Conservation (phyloP, 2,888 invertebrate species). For the Boloria selene region DNA sequence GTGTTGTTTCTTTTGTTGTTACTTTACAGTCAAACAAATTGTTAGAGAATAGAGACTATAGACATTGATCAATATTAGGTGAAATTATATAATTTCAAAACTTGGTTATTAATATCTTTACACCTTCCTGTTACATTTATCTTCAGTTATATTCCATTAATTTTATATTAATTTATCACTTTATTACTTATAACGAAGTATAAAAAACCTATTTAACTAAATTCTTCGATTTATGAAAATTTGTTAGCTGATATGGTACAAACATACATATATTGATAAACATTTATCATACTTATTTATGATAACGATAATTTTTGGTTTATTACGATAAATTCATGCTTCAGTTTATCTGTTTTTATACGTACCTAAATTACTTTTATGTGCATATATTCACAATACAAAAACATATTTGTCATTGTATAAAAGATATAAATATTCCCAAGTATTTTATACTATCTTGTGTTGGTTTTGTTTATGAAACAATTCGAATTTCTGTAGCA, state of each 20-base stretch:
- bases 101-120: too few relatives aligned
- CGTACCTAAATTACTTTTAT: neutral
- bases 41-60: too few relatives aligned
- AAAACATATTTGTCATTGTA: neutral
- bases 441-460: neutral
- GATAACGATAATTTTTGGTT: conserved; percentile 14
- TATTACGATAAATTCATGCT: conserved; percentile 6
- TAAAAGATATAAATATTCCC: neutral
- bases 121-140: too few relatives aligned
- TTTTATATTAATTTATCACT: too few relatives aligned
- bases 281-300: conserved; percentile 8
- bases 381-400: neutral
- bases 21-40: too few relatives aligned
- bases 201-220: neutral
- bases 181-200: too few relatives aligned
- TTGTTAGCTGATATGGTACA: neutral
- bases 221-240: neutral
- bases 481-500: neutral
- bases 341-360: neutral
- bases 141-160: too few relatives aligned
- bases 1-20: too few relatives aligned
- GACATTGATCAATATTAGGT: too few relatives aligned
- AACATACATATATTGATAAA: conserved; percentile 10
- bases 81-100: too few relatives aligned
- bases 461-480: neutral